Conservation (phyloP, 2,888 invertebrate species). For the Epinotia nisella region DNA sequence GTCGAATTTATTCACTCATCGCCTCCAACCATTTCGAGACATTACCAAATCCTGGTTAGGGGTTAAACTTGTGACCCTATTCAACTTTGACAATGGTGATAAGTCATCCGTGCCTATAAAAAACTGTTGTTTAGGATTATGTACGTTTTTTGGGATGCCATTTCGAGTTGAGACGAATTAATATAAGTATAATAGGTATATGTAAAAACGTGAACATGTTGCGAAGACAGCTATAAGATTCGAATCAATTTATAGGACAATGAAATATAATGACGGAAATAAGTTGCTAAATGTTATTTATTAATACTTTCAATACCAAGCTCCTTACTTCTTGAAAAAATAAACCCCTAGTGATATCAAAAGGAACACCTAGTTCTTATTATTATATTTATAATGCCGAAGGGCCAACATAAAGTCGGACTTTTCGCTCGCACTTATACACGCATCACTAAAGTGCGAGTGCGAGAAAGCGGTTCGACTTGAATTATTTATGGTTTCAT, state of each 20-base stretch:
- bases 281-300: not conserved
- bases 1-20: not conserved
- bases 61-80: not conserved
- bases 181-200: not conserved
- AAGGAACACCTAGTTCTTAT: no score
- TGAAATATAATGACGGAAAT: not conserved
- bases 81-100: not conserved
- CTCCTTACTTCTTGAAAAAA: no score
- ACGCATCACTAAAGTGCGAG: not conserved
- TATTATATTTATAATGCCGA: no score
- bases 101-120: not conserved
- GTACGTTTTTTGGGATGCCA: not conserved
- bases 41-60: not conserved
- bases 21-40: not conserved
- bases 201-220: not conserved
- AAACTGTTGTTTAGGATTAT: not conserved
- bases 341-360: no score
- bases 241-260: not conserved
- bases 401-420: not conserved
- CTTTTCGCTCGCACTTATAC: not conserved
- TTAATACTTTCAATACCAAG: no score
- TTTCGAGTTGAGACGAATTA: not conserved
- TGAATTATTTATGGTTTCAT: not conserved
- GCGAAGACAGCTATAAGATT: not conserved
- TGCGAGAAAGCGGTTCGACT: not conserved